phyloP scores from a whole-genome alignment of 2,888 invertebrate species.

The Graphium colonna region DNA sequence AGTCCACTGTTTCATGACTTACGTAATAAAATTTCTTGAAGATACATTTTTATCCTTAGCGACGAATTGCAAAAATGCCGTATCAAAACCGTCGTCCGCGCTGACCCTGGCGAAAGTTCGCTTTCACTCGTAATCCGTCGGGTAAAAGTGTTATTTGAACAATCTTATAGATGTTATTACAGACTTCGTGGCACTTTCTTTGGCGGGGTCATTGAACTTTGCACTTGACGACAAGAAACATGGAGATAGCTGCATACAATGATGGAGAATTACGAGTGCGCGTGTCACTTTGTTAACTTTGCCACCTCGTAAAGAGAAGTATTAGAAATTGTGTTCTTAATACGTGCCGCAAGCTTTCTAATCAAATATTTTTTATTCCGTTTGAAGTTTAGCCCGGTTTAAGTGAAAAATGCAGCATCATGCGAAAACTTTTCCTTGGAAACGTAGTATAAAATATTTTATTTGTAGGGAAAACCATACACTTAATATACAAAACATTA shows the following conservation, averaged over 20 bases:
- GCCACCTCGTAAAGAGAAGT: conserved; percentile 5
- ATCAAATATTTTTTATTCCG: no score
- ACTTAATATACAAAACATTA: no score
- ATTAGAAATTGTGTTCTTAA: not conserved
- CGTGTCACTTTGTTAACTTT: conserved; percentile 1
- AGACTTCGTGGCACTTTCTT: conserved; percentile 24
- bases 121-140: conserved; percentile 41
- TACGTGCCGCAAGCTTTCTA: not conserved
- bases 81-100: conserved; percentile 11
- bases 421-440: no score
- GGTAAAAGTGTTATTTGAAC: conserved; percentile 38
- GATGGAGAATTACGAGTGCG: not conserved
- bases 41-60: not conserved
- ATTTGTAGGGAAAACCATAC: no score
- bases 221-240: conserved; percentile 18
- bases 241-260: not conserved
- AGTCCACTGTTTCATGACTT: no score
- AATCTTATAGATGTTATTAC: conserved; percentile 26
- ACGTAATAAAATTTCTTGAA: no score
- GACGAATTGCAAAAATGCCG: conserved; percentile 3
- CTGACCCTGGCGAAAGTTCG: conserved; percentile 28
- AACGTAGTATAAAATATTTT: no score
- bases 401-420: no score
- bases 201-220: conserved; percentile 29
- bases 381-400: no score